A percentile compares a stretch with the other conserved stretches of the same genome.
Evolutionary conservation across 64 coral and sea anemone genomes (phyloP).

Genomic region (Stichodactyla helianthus): DNA sequence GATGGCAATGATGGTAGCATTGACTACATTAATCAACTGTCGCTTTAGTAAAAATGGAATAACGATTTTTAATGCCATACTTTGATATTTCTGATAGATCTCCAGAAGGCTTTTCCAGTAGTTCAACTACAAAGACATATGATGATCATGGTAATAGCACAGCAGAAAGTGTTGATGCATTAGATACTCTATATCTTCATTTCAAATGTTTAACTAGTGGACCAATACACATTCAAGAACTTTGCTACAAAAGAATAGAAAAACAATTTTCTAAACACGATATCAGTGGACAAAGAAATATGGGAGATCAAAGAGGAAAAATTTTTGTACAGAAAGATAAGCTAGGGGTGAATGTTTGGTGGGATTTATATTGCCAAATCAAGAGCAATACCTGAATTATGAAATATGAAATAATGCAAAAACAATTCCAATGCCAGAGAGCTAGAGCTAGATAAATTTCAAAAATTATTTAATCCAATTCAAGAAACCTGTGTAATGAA

Average conservation of each 20-base stretch:
- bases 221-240: conserved; percentile 3
- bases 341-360: not conserved
- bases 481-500: no score
- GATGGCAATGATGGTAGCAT: no score
- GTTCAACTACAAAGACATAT: not conserved
- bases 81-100: not conserved
- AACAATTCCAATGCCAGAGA: no score
- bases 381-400: not conserved
- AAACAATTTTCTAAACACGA: not conserved
- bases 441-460: no score
- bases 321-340: not conserved
- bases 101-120: not conserved
- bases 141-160: not conserved
- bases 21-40: not conserved
- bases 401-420: no score
- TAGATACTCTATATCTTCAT: not conserved
- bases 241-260: not conserved
- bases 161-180: not conserved
- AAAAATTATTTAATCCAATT: no score
- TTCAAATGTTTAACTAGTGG: not conserved
- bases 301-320: not conserved
- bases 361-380: not conserved
- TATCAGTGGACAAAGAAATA: not conserved
- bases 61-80: not conserved
- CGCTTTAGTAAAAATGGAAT: not conserved